These are phyloP conservation scores for Arenaria interpres DNA, from an alignment of 2,113 vertebrate species.

Conservation along the genomic window DNA sequence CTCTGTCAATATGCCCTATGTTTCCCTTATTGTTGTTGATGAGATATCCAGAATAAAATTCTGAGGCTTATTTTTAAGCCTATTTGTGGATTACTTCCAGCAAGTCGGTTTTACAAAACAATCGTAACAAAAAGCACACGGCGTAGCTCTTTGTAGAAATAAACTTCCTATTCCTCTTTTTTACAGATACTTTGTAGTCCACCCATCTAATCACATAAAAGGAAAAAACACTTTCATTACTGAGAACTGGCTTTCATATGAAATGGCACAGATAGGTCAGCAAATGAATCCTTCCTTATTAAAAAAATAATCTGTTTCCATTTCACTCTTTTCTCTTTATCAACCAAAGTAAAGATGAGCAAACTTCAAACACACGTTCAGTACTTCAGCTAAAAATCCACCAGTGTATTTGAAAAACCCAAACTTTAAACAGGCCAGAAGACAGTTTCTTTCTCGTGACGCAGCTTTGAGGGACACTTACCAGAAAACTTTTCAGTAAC, in stretches of 20 bases:
- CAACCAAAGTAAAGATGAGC: conserved; percentile 2
- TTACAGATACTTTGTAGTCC: neutral
- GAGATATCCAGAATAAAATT: conserved; percentile 41
- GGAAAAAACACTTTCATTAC: conserved; percentile 23
- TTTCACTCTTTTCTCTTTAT: conserved; percentile 16
- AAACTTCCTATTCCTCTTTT: conserved; percentile 17
- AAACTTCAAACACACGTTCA: conserved; percentile 7
- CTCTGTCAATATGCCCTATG: neutral
- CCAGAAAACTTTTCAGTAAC: neutral
- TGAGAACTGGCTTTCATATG: neutral
- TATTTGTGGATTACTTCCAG: conserved; percentile 56
- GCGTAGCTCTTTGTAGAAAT: conserved; percentile 2
- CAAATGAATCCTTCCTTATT: conserved; percentile 6
- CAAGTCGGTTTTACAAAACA: conserved; percentile 23
- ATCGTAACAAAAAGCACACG: conserved; percentile 13
- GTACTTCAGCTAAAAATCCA: conserved; percentile 2
- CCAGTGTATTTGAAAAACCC: neutral
- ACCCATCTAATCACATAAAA: neutral
- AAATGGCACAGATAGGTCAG: neutral
- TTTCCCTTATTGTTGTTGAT: conserved; percentile 33
- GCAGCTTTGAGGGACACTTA: neutral
- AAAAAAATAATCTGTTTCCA: neutral
- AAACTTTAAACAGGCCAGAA: neutral
- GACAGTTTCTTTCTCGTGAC: neutral
- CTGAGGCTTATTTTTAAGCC: conserved; percentile 58